These are phyloP conservation scores for Tetranychus truncatus DNA, from an alignment of 2,888 invertebrate species.

Conservation along the genomic window DNA sequence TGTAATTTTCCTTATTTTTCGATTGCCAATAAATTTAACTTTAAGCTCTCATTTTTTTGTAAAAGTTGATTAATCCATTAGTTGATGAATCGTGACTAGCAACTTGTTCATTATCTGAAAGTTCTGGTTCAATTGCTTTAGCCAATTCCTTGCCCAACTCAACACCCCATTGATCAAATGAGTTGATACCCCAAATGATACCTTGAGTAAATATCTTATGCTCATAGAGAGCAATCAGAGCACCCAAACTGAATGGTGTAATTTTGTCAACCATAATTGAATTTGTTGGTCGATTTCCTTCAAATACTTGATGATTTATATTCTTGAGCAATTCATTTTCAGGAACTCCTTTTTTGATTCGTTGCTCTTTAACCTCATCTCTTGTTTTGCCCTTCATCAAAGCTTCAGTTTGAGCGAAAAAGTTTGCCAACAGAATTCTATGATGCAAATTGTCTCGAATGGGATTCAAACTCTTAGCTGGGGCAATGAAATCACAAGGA, in stretches of 20 bases:
- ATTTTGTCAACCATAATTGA: constrained; percentile 78
- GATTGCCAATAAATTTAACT: not conserved
- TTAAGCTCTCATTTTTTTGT: constrained; percentile 32
- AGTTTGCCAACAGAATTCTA: constrained; percentile 84
- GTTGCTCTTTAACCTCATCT: constrained; percentile 57
- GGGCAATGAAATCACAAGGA: constrained; percentile 90
- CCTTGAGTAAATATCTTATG: constrained; percentile 98
- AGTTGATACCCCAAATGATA: constrained; percentile 96
- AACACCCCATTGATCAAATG: constrained; percentile 99
- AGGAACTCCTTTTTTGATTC: constrained; percentile 47
- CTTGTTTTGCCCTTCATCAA: constrained; percentile 62
- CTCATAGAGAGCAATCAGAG: constrained; percentile 87
- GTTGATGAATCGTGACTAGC: constrained; percentile 76
- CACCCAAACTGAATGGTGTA: constrained; percentile 79
- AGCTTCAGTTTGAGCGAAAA: constrained; percentile 95
- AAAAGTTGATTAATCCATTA: constrained; percentile 89
- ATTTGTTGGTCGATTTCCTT: constrained; percentile 91
- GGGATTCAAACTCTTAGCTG: constrained; percentile 77
- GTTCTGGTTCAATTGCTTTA: constrained; percentile 90
- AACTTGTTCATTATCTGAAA: constrained; percentile 44
- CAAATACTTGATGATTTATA: constrained; percentile 83
- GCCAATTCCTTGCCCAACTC: constrained; percentile 96
- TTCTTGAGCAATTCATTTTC: constrained; percentile 55
- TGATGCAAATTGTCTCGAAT: constrained; percentile 60
- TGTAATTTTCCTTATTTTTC: too few species aligned